A percentile compares a stretch with the other conserved stretches of the same genome.
phyloP scores from a whole-genome alignment of 92 coral and sea anemone genomes.

The Nematostella vectensis region DNA sequence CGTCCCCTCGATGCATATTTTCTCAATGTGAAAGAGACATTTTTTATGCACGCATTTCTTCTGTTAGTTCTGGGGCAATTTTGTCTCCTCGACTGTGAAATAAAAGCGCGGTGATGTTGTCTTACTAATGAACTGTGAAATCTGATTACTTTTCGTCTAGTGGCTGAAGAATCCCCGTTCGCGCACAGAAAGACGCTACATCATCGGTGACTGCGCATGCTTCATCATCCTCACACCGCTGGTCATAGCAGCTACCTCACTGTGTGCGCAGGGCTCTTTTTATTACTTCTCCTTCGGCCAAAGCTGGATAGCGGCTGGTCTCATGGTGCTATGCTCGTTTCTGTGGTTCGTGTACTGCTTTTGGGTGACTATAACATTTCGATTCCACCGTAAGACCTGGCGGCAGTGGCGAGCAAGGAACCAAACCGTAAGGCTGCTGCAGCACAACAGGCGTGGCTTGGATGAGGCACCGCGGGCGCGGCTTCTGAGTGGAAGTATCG shows the following conservation, averaged over 20 bases:
- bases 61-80: too few relatives aligned
- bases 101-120: too few relatives aligned
- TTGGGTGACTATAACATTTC: conserved; percentile 67
- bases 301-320: conserved; percentile 67
- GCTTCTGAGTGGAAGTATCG: neutral
- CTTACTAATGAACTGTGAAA: too few relatives aligned
- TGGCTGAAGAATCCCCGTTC: conserved; percentile 63
- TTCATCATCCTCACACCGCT: conserved; percentile 71
- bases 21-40: too few relatives aligned
- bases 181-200: conserved; percentile 73
- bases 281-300: conserved; percentile 61
- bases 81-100: too few relatives aligned
- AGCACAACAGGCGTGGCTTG: too few relatives aligned
- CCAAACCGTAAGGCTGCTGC: conserved; percentile 60
- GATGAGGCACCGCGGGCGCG: neutral
- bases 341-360: conserved; percentile 62
- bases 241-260: conserved; percentile 62
- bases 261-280: conserved; percentile 89
- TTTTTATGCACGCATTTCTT: too few relatives aligned
- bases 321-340: conserved; percentile 57
- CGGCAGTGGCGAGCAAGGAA: conserved; percentile 69
- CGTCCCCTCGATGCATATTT: too few relatives aligned
- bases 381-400: conserved; percentile 76
- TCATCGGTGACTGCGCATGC: conserved; percentile 72
- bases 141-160: conserved; percentile 33